phyloP scores from a whole-genome alignment of 1,140 invertebrate species.

The Octopus bimaculoides region DNA sequence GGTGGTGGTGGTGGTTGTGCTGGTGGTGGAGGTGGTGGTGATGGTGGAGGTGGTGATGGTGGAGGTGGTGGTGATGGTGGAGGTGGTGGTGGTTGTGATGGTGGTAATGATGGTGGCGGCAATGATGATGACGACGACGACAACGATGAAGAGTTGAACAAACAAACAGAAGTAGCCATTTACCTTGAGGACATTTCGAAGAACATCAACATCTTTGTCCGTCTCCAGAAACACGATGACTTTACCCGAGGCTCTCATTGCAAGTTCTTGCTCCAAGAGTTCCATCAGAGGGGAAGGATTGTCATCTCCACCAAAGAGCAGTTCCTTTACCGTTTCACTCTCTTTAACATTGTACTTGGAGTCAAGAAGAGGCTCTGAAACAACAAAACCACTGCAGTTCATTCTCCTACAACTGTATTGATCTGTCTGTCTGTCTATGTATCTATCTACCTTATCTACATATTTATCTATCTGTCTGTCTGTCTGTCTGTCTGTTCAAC shows the following conservation, averaged over 20 bases:
- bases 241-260: constrained; percentile 21
- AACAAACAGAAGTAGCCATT: neutral
- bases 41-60: no score
- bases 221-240: constrained; percentile 26
- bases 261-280: constrained; percentile 27
- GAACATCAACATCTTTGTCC: constrained; percentile 21
- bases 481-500: no score
- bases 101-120: neutral
- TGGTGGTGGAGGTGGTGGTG: no score
- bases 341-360: constrained; percentile 22
- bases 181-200: constrained; percentile 28
- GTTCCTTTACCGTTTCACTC: constrained; percentile 19
- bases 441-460: no score
- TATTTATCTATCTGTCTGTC: no score
- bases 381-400: neutral
- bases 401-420: neutral
- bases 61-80: no score
- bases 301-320: constrained; percentile 20
- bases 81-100: no score
- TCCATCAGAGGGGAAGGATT: constrained; percentile 26
- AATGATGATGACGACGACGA: neutral
- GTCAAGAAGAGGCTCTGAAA: constrained; percentile 18
- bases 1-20: no score
- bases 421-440: no score
- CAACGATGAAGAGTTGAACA: no score